Base-by-base conservation (phyloP, 2,797 vertebrate species). In the Anas flavirostris region DNA sequence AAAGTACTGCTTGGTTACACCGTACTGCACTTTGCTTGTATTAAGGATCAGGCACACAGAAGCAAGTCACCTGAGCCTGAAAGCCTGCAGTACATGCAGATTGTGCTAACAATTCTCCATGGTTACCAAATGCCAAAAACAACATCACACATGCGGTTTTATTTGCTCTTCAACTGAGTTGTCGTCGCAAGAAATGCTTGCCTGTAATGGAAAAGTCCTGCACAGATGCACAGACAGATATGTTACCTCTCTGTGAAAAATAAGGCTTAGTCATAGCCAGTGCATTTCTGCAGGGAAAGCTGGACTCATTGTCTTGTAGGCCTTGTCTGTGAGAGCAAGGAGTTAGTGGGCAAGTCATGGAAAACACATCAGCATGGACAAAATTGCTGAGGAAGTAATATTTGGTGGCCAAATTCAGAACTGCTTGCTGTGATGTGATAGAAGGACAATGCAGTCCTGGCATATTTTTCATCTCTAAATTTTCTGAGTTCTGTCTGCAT, bases 41-140 rank as follows among this genome's bases (percentile, higher is more conserved):
- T 60, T 60, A 77, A 90, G 67, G 50, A 91, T 88, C 69, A 94
- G 64, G 17, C n/a, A 43, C 58, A 53, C 4, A 60, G 64, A 94
- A 92, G 16, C 62, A 92, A 92, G 70, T 83, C n/a, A 69, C 70
- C 55, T 60, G 88, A 43, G 70, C 89, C 86, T 81, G 67, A 93
- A 90, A 88, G 28, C 55, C 63, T 12, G 60, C 7, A 58, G 11
- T 41, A 21, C 43, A 33, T 25, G 52, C 13, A 31, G 18, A n/a
- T 17, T 37, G 22, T 67, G 56, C 52, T 79, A 82, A 60, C 35
- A 63, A 19, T 91, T 91, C 48, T 86, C 31, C 29, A 68, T 85
- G 81, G 31, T 72, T 82, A 62, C 15, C 26, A 63, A 70, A 82
- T 19, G 17, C 43, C 22, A 52, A 79, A 84, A 37, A 50, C 39